Conservation (phyloP, 2,797 vertebrate species). For the Eospalax fontanierii region DNA sequence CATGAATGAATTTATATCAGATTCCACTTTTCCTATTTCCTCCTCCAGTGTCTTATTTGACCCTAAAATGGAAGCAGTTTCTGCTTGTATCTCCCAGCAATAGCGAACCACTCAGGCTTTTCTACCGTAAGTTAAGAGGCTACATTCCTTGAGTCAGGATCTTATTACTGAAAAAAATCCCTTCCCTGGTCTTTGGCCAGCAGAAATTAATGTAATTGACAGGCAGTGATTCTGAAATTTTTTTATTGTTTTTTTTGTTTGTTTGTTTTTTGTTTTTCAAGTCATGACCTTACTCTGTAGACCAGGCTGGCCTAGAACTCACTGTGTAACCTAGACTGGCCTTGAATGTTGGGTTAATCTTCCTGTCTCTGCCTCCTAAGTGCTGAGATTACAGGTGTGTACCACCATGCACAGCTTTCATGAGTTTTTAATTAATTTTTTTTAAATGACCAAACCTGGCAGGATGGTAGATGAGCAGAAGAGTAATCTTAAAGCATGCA, state of each 20-base stretch:
- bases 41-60: conserved; percentile 67
- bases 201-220: conserved; percentile 77
- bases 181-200: conserved; percentile 60
- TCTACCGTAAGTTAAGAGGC: conserved; percentile 45
- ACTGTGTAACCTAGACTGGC: conserved; percentile 8
- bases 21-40: conserved; percentile 32
- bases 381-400: not conserved
- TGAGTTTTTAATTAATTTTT: not conserved
- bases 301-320: not conserved
- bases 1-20: conserved; percentile 56
- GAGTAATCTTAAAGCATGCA: conserved; percentile 42
- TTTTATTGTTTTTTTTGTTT: conserved; percentile 14
- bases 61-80: conserved; percentile 33
- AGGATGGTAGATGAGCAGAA: not conserved
- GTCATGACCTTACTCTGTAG: not conserved
- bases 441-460: not conserved
- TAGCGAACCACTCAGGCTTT: conserved; percentile 46
- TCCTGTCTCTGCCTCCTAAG: not conserved
- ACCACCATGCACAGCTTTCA: not conserved
- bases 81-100: conserved; percentile 60
- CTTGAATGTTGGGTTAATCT: not conserved
- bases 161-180: conserved; percentile 61
- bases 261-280: not conserved
- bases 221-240: conserved; percentile 58
- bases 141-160: conserved; percentile 75